A percentile compares a stretch with the other conserved stretches of the same genome.
These are phyloP conservation scores for Orchestia grillus DNA, from an alignment of 1,140 invertebrate species.

Conservation along the genomic window DNA sequence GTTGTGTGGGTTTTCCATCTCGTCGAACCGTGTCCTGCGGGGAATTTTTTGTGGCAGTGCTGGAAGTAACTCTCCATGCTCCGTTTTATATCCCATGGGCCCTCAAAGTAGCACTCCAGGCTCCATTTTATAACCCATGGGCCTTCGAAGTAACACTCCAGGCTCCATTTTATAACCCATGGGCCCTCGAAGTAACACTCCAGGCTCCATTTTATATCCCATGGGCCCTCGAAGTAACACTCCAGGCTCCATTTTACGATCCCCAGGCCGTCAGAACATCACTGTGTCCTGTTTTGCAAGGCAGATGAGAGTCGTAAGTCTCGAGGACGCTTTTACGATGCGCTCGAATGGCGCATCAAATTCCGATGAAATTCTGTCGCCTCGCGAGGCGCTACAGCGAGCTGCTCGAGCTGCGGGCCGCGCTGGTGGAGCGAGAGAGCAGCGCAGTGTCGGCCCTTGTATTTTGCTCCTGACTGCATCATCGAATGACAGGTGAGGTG, in stretches of 20 bases:
- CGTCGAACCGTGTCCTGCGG: too few species aligned
- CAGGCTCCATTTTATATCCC: neutral
- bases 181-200: neutral
- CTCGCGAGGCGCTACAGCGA: neutral
- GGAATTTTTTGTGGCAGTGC: too few species aligned
- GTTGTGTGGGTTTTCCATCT: too few species aligned
- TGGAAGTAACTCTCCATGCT: neutral
- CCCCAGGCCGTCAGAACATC: neutral
- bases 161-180: neutral
- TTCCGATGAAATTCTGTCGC: constrained; percentile 16
- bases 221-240: neutral
- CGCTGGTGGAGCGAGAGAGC: neutral
- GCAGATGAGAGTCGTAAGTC: constrained; percentile 34
- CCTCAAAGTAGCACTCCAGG: neutral
- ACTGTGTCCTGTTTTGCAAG: constrained; percentile 26
- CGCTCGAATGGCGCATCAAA: constrained; percentile 15
- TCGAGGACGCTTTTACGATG: constrained; percentile 11
- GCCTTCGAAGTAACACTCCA: neutral
- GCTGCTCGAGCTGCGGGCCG: neutral
- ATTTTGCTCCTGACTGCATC: neutral
- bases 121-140: neutral
- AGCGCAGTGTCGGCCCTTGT: neutral
- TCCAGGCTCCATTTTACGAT: neutral
- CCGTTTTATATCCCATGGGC: neutral
- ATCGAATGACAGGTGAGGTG: neutral